A percentile compares a stretch with the other conserved stretches of the same genome.
phyloP scores from a whole-genome alignment of 2,113 vertebrate genomes.

The Vulpes vulpes region DNA sequence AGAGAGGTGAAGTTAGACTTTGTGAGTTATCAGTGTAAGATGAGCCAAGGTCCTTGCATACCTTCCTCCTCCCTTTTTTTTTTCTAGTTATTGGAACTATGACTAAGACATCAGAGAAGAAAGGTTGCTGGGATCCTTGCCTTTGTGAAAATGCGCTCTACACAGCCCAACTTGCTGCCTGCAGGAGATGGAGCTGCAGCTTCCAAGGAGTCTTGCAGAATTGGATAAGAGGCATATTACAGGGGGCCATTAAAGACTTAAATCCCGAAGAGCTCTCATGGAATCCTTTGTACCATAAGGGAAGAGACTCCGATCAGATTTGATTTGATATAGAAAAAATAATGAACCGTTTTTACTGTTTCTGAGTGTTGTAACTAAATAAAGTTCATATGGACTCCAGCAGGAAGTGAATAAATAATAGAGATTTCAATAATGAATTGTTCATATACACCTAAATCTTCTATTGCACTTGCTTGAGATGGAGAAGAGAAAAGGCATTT shows the following conservation, averaged over 20 bases:
- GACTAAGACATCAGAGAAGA: background rate
- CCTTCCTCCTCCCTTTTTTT: background rate
- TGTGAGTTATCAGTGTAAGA: background rate
- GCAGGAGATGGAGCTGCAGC: background rate
- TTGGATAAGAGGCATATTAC: background rate
- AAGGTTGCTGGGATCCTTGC: background rate
- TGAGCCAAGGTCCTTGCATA: background rate
- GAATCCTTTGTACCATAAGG: background rate
- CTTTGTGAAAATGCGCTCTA: background rate
- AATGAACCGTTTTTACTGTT: background rate
- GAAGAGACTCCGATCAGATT: constrained; percentile 1
- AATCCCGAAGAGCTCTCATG: background rate
- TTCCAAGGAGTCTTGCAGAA: background rate
- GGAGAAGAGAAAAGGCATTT: background rate
- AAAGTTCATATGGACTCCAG: background rate
- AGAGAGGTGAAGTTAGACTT: background rate
- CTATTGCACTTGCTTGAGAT: background rate
- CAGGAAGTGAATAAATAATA: constrained; percentile 14
- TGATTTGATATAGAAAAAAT: background rate
- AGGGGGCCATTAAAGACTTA: background rate
- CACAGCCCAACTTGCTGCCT: background rate
- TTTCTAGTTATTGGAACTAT: background rate
- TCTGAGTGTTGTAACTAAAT: background rate
- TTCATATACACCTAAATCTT: background rate
- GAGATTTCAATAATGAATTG: background rate